phyloP scores from a whole-genome alignment of 2,888 invertebrate species.

The Acronicta leporina region DNA sequence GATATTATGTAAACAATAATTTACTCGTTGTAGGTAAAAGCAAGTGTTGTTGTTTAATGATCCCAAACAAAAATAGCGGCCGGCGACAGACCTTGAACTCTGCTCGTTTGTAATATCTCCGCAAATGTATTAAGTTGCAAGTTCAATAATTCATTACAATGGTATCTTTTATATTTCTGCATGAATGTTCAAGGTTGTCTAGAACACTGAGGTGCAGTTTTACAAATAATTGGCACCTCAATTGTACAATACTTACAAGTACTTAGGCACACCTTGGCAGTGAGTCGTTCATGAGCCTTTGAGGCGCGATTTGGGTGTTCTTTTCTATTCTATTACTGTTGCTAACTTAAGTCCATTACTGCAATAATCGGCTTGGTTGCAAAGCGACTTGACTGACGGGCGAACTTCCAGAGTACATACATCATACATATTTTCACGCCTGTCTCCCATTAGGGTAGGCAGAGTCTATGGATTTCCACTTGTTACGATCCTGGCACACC shows the following conservation, averaged over 20 bases:
- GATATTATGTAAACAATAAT: too few species aligned
- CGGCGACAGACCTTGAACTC: constrained; percentile 63
- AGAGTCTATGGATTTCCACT: too few species aligned
- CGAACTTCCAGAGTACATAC: constrained; percentile 4
- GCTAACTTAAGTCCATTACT: constrained; percentile 20
- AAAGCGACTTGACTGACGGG: constrained; percentile 28
- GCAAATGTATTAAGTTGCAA: constrained; percentile 56
- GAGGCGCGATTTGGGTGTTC: constrained; percentile 42
- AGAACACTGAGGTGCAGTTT: constrained; percentile 11
- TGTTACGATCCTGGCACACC: too few species aligned
- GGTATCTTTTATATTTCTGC: constrained; percentile 29
- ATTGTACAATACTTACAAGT: constrained; percentile 13
- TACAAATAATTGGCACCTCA: constrained; percentile 25
- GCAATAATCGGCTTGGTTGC: constrained; percentile 7
- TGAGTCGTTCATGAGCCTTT: constrained; percentile 18
- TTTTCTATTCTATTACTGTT: constrained; percentile 17
- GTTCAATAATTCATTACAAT: constrained; percentile 51
- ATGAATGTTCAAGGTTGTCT: constrained; percentile 32
- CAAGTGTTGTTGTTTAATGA: constrained; percentile 26
- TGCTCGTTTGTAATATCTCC: constrained; percentile 53
- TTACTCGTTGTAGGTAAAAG: too few species aligned
- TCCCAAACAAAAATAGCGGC: constrained; percentile 34
- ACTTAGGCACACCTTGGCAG: constrained; percentile 2
- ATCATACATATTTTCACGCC: too few species aligned
- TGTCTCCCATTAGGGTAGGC: too few species aligned